A percentile compares a stretch with the other conserved stretches of the same genome.
Conservation (phyloP, 2,888 invertebrate genomes). For the Mongoloraphidia duomilia region DNA sequence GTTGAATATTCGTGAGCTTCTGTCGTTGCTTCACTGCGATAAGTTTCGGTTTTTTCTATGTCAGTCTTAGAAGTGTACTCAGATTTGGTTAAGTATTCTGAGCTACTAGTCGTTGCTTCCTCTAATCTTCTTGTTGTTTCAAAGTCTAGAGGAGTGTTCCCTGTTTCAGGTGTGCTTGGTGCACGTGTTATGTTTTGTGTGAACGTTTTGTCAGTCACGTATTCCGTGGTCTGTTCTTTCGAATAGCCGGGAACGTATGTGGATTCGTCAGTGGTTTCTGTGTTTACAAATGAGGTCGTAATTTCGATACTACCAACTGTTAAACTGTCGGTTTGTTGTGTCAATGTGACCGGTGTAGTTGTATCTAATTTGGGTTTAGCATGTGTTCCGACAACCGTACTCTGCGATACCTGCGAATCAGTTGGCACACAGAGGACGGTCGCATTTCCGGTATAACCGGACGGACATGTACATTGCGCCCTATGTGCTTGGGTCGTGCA, state of each 20-base stretch:
- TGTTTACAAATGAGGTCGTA: too few relatives aligned
- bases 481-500: constrained; percentile 36
- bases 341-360: too few relatives aligned
- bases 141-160: not conserved
- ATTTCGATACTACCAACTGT: too few relatives aligned
- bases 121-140: not conserved
- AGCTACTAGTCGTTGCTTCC: not conserved
- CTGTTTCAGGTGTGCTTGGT: not conserved
- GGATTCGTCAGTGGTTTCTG: too few relatives aligned
- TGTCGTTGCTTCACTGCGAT: not conserved
- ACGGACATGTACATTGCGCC: constrained; percentile 30
- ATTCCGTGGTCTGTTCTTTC: not conserved
- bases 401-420: too few relatives aligned
- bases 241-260: too few relatives aligned
- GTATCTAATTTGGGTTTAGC: too few relatives aligned
- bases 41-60: not conserved
- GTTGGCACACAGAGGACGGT: constrained; percentile 30
- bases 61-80: not conserved
- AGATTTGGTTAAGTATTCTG: not conserved
- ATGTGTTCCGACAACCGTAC: too few relatives aligned
- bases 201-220: not conserved
- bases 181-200: not conserved
- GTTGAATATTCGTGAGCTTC: not conserved
- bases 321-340: too few relatives aligned
- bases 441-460: constrained; percentile 37